Evolutionary conservation across 2,113 vertebrate genomes (phyloP).

Genomic region (Condylura cristata): DNA sequence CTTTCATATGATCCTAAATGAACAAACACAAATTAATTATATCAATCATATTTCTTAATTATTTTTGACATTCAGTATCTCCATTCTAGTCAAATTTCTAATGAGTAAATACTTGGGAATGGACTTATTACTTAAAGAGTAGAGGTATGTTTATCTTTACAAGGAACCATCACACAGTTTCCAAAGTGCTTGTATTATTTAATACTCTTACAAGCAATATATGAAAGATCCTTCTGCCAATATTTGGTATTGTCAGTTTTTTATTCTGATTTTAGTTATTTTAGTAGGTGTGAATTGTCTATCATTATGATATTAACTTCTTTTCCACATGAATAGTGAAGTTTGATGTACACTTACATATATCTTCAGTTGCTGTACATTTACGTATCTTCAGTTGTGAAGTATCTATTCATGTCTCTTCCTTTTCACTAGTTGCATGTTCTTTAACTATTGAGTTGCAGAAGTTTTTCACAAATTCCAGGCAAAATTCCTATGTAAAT

Average conservation of each 20-base stretch:
- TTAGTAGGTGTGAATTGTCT: not conserved
- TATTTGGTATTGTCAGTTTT: not conserved
- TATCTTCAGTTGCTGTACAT: not conserved
- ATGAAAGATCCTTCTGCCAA: not conserved
- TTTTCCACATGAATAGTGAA: not conserved
- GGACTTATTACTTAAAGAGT: not conserved
- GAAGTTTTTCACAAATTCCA: too few species aligned
- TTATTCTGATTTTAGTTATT: not conserved
- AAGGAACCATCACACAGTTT: not conserved
- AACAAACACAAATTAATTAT: not conserved
- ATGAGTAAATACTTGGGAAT: conserved; percentile 3
- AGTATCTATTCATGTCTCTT: not conserved
- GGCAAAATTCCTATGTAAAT: too few species aligned
- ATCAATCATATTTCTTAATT: not conserved
- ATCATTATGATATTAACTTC: not conserved
- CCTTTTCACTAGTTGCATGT: not conserved
- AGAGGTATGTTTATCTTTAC: not conserved
- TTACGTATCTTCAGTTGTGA: not conserved
- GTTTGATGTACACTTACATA: not conserved
- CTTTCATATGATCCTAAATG: not conserved
- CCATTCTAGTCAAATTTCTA: not conserved
- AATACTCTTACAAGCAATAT: not conserved
- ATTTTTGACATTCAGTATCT: not conserved
- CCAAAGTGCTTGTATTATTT: not conserved
- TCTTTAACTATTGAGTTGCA: not conserved